Percentiles rank a stretch among this genome's conserved stretches.
These are phyloP conservation scores for Athalia circularis DNA, from an alignment of 2,888 invertebrate species.

Conservation along the genomic window DNA sequence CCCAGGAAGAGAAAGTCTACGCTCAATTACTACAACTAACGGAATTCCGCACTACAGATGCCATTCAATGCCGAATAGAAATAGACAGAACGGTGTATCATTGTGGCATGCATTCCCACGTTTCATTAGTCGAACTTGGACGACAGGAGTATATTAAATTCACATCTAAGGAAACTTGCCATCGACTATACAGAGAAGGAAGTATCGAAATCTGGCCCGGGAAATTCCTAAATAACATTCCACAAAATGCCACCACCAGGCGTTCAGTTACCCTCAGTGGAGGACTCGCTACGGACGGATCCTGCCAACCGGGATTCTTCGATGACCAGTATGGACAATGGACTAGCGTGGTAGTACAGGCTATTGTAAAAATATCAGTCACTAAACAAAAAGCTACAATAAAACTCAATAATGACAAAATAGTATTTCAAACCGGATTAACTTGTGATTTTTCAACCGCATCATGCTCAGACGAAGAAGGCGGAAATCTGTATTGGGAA, in stretches of 20 bases:
- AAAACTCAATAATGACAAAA: conserved; percentile 16
- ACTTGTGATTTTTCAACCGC: conserved; percentile 29
- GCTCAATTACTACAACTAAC: neutral
- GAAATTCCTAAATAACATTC: neutral
- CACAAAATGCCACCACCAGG: neutral
- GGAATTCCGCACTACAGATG: neutral
- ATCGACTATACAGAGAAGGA: neutral
- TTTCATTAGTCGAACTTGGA: neutral
- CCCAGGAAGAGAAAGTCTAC: neutral
- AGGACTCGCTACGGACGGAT: too few relatives aligned
- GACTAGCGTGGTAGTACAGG: conserved; percentile 41
- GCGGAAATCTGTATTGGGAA: conserved; percentile 49
- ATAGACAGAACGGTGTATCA: neutral
- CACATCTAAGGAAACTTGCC: neutral
- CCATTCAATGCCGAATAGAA: conserved; percentile 1
- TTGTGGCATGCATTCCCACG: neutral
- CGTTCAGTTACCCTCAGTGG: neutral
- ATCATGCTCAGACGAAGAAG: conserved; percentile 47
- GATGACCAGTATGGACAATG: conserved; percentile 45
- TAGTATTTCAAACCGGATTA: conserved; percentile 8
- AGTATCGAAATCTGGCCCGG: neutral
- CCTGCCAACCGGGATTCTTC: too few relatives aligned
- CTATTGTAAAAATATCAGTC: conserved; percentile 21
- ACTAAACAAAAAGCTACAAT: conserved; percentile 35
- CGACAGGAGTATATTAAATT: neutral